Evolutionary conservation across 2,797 vertebrate genomes (phyloP).

Genomic region (Acridotheres tristis): DNA sequence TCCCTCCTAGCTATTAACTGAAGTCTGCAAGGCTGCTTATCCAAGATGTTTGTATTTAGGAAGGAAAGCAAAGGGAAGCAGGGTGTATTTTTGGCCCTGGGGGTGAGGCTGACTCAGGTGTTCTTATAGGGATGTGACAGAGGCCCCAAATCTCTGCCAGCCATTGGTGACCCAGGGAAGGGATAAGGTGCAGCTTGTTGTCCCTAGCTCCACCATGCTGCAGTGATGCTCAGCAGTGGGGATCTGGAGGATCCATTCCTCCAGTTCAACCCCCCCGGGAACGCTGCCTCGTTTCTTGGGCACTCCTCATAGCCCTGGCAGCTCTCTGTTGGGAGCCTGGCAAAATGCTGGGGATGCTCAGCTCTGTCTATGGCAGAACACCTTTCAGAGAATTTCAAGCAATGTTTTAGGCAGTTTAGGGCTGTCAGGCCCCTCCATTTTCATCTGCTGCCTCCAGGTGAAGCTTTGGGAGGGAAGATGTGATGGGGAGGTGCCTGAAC

Average conservation of each 20-base stretch:
- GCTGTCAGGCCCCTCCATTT: neutral
- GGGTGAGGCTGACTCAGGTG: neutral
- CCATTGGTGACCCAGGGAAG: neutral
- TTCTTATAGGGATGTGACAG: neutral
- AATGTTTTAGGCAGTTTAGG: neutral
- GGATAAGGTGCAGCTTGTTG: neutral
- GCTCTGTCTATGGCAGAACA: neutral
- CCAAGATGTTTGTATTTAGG: neutral
- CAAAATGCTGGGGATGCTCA: neutral
- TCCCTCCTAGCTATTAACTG: neutral
- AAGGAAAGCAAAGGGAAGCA: neutral
- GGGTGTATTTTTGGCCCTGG: too few species aligned
- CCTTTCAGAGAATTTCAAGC: neutral
- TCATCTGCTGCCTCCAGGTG: neutral
- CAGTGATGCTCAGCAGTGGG: neutral
- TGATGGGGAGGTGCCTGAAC: neutral
- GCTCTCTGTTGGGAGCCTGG: neutral
- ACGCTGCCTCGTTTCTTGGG: neutral
- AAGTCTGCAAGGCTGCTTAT: neutral
- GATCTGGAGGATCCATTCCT: neutral
- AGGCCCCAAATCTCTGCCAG: neutral
- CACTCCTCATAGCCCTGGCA: neutral
- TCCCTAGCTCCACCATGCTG: neutral
- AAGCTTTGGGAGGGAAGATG: neutral
- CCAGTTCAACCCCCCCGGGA: neutral